phyloP scores from a whole-genome alignment of 2,113 vertebrate species.

The Heliornis fulica region DNA sequence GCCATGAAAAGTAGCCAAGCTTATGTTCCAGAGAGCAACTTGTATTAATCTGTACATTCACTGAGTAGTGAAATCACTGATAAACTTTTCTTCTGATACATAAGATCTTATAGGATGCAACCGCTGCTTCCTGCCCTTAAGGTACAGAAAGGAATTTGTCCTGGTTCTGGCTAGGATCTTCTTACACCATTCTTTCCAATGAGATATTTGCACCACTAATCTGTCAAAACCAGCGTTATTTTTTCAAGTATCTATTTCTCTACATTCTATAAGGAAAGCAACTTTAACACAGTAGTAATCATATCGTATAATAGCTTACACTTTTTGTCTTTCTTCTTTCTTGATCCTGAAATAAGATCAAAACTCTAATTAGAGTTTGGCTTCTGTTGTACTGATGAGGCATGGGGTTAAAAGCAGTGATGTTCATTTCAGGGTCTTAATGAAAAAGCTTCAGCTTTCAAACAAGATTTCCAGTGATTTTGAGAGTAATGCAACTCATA shows the following conservation, averaged over 20 bases:
- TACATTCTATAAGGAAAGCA: background rate
- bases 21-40: background rate
- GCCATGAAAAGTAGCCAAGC: background rate
- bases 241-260: background rate
- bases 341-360: background rate
- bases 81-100: background rate
- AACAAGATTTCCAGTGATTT: background rate
- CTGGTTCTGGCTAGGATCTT: too few relatives aligned
- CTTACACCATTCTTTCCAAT: background rate
- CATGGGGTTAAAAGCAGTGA: background rate
- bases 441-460: rapidly evolving
- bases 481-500: background rate
- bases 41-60: background rate
- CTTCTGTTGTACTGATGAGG: background rate
- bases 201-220: background rate
- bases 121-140: background rate
- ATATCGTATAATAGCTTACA: background rate
- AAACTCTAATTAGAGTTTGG: background rate
- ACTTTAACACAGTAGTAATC: background rate
- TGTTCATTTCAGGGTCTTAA: background rate
- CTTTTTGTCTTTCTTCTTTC: background rate
- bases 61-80: background rate
- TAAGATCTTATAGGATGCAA: background rate
- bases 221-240: background rate
- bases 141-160: background rate